Base-by-base conservation (phyloP, 2,113 vertebrate genomes). In the Silurus glanis region DNA sequence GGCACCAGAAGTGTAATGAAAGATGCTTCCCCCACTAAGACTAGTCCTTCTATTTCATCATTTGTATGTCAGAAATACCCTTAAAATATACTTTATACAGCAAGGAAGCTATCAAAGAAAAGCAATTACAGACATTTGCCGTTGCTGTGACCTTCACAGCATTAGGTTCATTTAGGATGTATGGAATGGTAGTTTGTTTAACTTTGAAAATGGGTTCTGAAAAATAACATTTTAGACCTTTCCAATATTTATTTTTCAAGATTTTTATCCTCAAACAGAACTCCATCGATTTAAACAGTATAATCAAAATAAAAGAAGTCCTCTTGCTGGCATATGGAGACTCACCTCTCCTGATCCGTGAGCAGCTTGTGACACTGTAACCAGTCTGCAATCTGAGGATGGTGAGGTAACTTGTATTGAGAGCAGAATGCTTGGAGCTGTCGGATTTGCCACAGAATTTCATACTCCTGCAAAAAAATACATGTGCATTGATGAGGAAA, bases 341-440 rank as follows among this genome's bases (percentile, higher is more conserved):
- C 55, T 74, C 88, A 97, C 97, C 97, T 97, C 91, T 97, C 95
- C 85, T 97, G 96, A 89, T 98, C 96, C 0, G 93, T 95, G 80
- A 98, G 95, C 59, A 94, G 91, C 0, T 76, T 90, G 45, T 95
- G 94, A 3, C 88, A 86, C 8, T 91, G 93, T 55, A 98, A 92
- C 93, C 96, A 96, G 4, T 88, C 23, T 0, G 93, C 87, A 87
- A 98, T 51, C 0, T 78, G 55, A 0, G 90, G 82, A 69, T 89
- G 91, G 0, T 92, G 89, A 0, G 90, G 91, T 76, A 98, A 90
- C 76, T 62, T 76, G 91, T 96, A 96, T 69, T 89, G 91, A 19
- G 86, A 93, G 82, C 97, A 97, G 0, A 95, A 95, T 4, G 90
- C 88, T 91, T 98, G 97, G 5, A 98, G 93, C 89, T 96, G 96